These are phyloP conservation scores for Mohoua ochrocephala DNA, from an alignment of 2,113 vertebrate genomes.

Conservation along the genomic window DNA sequence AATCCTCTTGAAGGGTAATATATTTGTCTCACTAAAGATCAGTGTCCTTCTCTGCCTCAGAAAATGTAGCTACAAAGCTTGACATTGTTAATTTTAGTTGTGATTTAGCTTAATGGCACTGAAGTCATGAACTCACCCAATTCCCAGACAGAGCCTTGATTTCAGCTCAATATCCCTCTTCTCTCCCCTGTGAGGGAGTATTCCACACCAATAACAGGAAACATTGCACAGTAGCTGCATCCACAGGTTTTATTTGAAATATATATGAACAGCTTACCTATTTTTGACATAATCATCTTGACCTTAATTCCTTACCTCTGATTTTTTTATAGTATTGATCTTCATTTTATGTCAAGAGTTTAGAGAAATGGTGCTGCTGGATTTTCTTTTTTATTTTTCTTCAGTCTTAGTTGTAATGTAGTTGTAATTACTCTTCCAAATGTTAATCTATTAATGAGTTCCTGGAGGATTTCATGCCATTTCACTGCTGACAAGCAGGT, in stretches of 20 bases:
- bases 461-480: conserved; percentile 71
- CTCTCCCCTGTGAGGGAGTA: neutral
- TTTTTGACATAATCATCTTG: conserved; percentile 33
- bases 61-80: conserved; percentile 35
- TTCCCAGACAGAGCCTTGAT: conserved; percentile 34
- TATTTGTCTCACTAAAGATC: conserved; percentile 37
- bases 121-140: neutral
- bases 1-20: conserved; percentile 53
- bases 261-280: neutral
- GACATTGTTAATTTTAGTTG: conserved; percentile 42
- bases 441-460: conserved; percentile 72
- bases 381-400: conserved; percentile 41
- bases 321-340: conserved; percentile 51
- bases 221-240: neutral
- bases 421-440: conserved; percentile 68
- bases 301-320: conserved; percentile 17
- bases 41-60: conserved; percentile 18
- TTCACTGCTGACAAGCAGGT: conserved; percentile 54
- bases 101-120: conserved; percentile 21
- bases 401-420: conserved; percentile 49
- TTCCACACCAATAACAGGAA: neutral
- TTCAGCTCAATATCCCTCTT: neutral
- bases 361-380: neutral
- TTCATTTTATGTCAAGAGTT: conserved; percentile 21
- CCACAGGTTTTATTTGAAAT: neutral